phyloP scores from a whole-genome alignment of 2,888 invertebrate genomes.

The Caenorhabditis panamensis region DNA sequence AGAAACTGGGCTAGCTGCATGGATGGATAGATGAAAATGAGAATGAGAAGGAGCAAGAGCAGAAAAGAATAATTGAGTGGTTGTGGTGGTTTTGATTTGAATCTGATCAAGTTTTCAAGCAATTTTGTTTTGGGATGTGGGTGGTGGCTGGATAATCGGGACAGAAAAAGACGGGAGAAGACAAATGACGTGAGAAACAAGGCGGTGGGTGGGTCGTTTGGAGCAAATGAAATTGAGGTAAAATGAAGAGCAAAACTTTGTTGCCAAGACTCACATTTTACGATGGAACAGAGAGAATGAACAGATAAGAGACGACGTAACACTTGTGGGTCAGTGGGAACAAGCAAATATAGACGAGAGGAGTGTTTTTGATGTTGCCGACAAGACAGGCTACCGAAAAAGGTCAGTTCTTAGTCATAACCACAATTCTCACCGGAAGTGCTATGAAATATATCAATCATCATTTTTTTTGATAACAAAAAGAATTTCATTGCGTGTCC shows the following conservation, averaged over 20 bases:
- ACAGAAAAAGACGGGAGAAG: constrained; percentile 14
- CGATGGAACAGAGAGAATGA: constrained; percentile 18
- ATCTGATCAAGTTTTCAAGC: too few relatives aligned
- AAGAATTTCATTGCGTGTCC: too few relatives aligned
- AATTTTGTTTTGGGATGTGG: background rate
- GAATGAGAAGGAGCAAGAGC: background rate
- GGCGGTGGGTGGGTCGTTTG: constrained; percentile 18
- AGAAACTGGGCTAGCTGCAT: constrained; percentile 3
- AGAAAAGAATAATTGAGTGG: constrained; percentile 17
- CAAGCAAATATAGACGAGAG: constrained; percentile 26
- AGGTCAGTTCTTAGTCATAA: constrained; percentile 3
- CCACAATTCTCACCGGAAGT: too few relatives aligned
- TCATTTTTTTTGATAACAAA: too few relatives aligned
- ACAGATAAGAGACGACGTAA: constrained; percentile 26
- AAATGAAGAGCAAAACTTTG: background rate
- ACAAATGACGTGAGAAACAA: constrained; percentile 9
- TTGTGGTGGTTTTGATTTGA: background rate
- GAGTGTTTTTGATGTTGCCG: constrained; percentile 43
- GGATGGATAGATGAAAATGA: background rate
- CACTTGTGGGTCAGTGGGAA: constrained; percentile 19
- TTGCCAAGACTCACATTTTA: constrained; percentile 22
- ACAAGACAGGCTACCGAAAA: constrained; percentile 23
- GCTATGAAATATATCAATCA: too few relatives aligned
- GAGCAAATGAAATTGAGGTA: constrained; percentile 21
- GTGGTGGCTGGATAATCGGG: constrained; percentile 6